Evolutionary conservation across 2,113 vertebrate genomes (phyloP).

Genomic region (Gobiocypris rarus): DNA sequence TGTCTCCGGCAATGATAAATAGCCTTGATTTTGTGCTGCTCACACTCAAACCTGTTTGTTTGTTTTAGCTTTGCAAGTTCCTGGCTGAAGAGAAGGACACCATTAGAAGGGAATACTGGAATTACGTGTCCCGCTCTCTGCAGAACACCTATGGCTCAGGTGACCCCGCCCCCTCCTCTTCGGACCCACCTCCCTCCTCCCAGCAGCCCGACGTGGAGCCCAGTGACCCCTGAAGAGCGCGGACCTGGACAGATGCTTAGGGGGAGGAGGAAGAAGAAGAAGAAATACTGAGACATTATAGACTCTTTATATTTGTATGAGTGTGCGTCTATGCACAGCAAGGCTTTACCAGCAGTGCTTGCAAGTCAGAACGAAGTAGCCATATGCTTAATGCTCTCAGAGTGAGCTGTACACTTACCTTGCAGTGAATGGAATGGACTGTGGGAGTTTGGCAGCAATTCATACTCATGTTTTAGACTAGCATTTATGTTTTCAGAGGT

Average conservation of each 20-base stretch:
- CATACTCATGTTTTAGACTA: conserved; percentile 4
- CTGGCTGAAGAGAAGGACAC: conserved; percentile 91
- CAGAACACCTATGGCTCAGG: conserved; percentile 79
- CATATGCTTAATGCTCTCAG: background rate
- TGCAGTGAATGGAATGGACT: background rate
- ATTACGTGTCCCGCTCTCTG: conserved; percentile 88
- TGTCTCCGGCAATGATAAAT: background rate
- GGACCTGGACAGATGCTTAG: background rate
- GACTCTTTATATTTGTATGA: conserved; percentile 24
- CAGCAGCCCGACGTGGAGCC: conserved; percentile 63
- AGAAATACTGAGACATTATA: background rate
- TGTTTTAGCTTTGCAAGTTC: conserved; percentile 84
- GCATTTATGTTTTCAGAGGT: background rate
- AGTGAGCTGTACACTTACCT: background rate
- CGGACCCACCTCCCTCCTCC: background rate
- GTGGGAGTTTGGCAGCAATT: background rate
- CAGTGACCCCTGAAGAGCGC: conserved; percentile 43
- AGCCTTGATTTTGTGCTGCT: background rate
- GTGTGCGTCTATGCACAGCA: conserved; percentile 12
- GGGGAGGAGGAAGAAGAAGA: background rate
- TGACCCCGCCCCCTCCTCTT: conserved; percentile 25
- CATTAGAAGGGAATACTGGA: conserved; percentile 95
- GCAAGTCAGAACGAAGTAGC: conserved; percentile 19
- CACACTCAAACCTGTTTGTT: conserved; percentile 11
- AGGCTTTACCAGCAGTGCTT: conserved; percentile 38